A percentile compares a stretch with the other conserved stretches of the same genome.
These are phyloP conservation scores for Bombycilla garrulus DNA, from an alignment of 2,113 vertebrate species.

Conservation along the genomic window DNA sequence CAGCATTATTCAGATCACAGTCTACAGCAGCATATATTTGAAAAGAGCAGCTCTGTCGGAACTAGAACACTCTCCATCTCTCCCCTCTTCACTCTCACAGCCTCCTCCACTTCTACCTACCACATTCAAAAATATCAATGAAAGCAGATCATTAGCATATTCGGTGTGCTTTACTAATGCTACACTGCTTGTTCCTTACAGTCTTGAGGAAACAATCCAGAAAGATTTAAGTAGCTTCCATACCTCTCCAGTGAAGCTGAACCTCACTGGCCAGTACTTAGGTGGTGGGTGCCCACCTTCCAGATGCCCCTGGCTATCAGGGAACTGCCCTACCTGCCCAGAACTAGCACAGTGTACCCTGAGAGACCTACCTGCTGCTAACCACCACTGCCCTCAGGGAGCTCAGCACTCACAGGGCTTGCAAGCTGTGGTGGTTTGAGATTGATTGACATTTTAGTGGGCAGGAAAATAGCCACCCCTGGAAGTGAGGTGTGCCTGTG, in stretches of 20 bases:
- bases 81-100: neutral
- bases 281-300: neutral
- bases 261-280: neutral
- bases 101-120: neutral
- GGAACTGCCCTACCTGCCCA: neutral
- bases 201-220: neutral
- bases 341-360: neutral
- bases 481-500: too few species aligned
- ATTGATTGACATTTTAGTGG: too few species aligned
- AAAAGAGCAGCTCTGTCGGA: neutral
- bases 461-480: too few species aligned
- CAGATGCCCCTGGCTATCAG: neutral
- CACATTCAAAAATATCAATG: neutral
- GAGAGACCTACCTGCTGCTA: neutral
- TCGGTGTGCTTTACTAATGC: neutral
- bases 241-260: neutral
- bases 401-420: neutral
- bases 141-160: neutral
- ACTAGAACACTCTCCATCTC: neutral
- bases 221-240: neutral
- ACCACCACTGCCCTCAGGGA: neutral
- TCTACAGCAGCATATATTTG: neutral
- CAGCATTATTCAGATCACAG: neutral
- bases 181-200: neutral
- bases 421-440: too few species aligned